Base-by-base conservation (phyloP, 2,888 invertebrate species). In the Hypena proboscidalis region DNA sequence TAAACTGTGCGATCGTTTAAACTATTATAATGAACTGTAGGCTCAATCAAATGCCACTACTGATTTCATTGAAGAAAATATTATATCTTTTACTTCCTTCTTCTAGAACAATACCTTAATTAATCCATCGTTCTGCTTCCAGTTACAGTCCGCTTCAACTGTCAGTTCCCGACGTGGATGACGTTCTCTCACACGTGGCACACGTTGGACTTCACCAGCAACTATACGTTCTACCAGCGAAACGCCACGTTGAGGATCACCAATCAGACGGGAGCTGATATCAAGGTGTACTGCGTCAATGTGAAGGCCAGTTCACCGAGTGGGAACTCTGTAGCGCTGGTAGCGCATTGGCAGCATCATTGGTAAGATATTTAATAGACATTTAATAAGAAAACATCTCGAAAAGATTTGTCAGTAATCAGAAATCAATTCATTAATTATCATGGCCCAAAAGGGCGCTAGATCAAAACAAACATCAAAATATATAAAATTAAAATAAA, bases 101-200 rank as follows among this genome's bases (percentile, higher is more conserved):
- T 19, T 22, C 4, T 9, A 14, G 15, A 8, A 4, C 7, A n/a
- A n/a, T n/a, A n/a, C n/a, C n/a, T n/a, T n/a, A n/a, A n/a, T n/a
- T n/a, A n/a, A n/a, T n/a, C n/a, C 15, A 13, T 35, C 38, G 15
- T 39, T 31, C 36, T 2, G 6, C 15, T 76, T 92, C 42, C 92
- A 95, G 95, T 94, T 31, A 93, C 94, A 46, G 93, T 94, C 33
- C 92, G 94, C 49, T 94, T 93, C 80, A 95, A 94, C 86, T 97
- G 97, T 84, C 95, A 95, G 79, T 97, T 97, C 82, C 97, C 97
- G 1, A 91, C 93, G 10, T 97, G 97, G 97, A 93, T 97, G 88
- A 96, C 96, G 58, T 95, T 94, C 71, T 94, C 94, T 43, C 93
- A 94, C 74, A 96, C 96, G 68, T 97, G 97, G 97, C 97, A 97